Evolutionary conservation across 2,888 invertebrate species (phyloP).

Genomic region (Ichneumon xanthorius): DNA sequence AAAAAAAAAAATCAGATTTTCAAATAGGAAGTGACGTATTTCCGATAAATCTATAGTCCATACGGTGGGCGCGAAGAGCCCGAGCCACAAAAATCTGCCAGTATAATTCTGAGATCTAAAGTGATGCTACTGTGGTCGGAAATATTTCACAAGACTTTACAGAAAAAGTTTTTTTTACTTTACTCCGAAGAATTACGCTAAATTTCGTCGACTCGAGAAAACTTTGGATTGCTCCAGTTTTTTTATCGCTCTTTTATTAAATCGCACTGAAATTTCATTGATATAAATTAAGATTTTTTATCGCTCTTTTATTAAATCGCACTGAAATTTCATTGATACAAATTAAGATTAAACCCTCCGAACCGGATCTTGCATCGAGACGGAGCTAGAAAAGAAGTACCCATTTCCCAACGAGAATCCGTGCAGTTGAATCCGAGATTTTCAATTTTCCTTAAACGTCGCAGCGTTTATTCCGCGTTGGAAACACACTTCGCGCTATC

Average conservation of each 20-base stretch:
- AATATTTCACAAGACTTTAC: no score
- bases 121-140: no score
- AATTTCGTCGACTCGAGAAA: neutral
- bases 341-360: neutral
- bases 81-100: no score
- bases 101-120: no score
- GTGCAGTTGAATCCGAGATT: neutral
- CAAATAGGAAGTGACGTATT: neutral
- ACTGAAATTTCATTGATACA: neutral
- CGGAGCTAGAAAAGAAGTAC: neutral
- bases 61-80: no score
- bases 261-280: neutral
- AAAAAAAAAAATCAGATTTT: neutral
- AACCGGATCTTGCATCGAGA: neutral
- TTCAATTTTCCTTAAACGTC: slow-evolving; percentile 36
- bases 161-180: neutral
- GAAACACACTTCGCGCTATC: slow-evolving; percentile 23
- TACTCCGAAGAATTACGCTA: neutral
- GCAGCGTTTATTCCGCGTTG: slow-evolving; percentile 4
- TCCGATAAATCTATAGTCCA: no score
- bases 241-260: neutral
- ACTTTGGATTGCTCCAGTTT: neutral
- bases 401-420: neutral
- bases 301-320: neutral
- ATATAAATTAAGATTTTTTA: neutral